These are phyloP conservation scores for Drosophila trichaetosa DNA, from an alignment of 2,888 invertebrate genomes.

Conservation along the genomic window DNA sequence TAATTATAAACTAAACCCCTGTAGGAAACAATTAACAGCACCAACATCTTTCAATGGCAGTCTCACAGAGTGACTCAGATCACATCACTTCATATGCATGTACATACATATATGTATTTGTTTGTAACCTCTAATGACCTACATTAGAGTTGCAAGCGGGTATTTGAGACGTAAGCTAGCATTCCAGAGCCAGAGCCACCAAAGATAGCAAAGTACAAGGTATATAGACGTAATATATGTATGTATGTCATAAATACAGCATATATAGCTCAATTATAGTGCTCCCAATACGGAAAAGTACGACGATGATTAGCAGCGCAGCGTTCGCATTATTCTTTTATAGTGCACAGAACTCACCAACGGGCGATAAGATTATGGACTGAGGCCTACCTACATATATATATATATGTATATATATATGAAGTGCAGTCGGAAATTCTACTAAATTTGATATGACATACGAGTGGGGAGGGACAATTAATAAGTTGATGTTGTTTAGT, in stretches of 20 bases:
- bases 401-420: neutral
- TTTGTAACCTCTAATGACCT: constrained; percentile 54
- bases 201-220: constrained; percentile 62
- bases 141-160: constrained; percentile 36
- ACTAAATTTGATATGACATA: constrained; percentile 29
- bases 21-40: constrained; percentile 16
- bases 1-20: constrained; percentile 48
- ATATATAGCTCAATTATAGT: constrained; percentile 65
- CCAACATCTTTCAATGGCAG: constrained; percentile 43
- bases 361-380: constrained; percentile 51
- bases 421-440: constrained; percentile 11
- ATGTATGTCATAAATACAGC: constrained; percentile 35
- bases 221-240: constrained; percentile 27
- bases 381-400: constrained; percentile 10
- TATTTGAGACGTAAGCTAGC: constrained; percentile 32
- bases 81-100: constrained; percentile 13
- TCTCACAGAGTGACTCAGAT: constrained; percentile 47
- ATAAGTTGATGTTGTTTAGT: constrained; percentile 26
- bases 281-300: constrained; percentile 38
- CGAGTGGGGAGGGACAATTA: constrained; percentile 32
- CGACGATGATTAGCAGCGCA: constrained; percentile 43
- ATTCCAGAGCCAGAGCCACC: constrained; percentile 36
- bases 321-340: constrained; percentile 25
- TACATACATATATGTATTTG: constrained; percentile 14
- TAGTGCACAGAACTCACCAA: constrained; percentile 19